Base-by-base conservation (phyloP, 2,113 vertebrate genomes). In the Cyprichromis sp. region DNA sequence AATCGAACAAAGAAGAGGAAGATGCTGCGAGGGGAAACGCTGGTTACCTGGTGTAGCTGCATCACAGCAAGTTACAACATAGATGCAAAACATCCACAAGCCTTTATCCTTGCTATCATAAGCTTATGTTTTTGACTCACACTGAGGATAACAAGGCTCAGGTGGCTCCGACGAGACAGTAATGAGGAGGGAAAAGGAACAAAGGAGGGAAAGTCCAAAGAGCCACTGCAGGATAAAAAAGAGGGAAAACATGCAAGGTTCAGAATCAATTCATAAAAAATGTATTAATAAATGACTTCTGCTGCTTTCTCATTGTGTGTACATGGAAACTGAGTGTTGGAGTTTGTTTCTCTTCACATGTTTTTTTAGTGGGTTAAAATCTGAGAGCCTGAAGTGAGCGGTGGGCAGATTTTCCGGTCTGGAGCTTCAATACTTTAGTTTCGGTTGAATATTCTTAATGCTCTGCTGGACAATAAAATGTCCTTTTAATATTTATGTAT, bases 311-410 rank as follows among this genome's bases (percentile, higher is more conserved):
- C 57, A 61, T 1, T 6, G 26, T 0, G 26, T 61, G 8, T 1
- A 9, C 14, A 31, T 61, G 26, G 9, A 61, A 61, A 4, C 57
- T 61, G 57, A 9, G 57, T 9, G 55, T 9, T 59, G 55, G 55
- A 16, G 55, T 61, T 61, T 61, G 26, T 17, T 61, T 61, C 14
- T 31, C 26, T 31, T 61, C 57, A 61, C 57, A 61, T 61, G 26
- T 29, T 57, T 5, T 14, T 9, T 57, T 16, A 57, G 13, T 57
- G 24, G 55, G 7, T 57, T 0, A 8, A 57, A 57, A 57, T 57
- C 24, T 57, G 24, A 57, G 12, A 16, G 0, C 55, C 55, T 57
- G 24, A 57, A 1, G 24, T 57, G 55, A 57, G 0, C 13, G 0
- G 55, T 57, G 55, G 8, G 17, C 55, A 59, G 26, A 59, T 1